Evolutionary conservation across 2,113 vertebrate species (phyloP).

Genomic region (Bubo bubo): DNA sequence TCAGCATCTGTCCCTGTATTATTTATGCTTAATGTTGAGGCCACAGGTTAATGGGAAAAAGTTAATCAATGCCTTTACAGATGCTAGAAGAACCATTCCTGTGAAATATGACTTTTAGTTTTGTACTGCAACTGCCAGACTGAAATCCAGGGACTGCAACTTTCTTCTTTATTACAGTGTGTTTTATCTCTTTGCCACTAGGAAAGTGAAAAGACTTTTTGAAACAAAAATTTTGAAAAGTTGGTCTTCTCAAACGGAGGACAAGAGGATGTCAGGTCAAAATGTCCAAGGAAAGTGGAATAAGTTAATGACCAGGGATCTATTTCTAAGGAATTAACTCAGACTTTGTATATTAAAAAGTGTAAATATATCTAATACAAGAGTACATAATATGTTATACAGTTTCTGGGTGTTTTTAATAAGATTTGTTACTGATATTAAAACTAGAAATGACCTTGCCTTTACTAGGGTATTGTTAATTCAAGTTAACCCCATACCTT

Average conservation of each 20-base stretch:
- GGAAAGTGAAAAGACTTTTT: neutral
- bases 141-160: neutral
- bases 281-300: neutral
- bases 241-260: neutral
- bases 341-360: neutral
- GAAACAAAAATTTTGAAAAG: neutral
- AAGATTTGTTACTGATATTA: neutral
- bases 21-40: neutral
- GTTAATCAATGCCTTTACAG: neutral
- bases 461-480: neutral
- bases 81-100: neutral
- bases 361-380: neutral
- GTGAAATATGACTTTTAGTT: neutral
- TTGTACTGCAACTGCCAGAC: neutral
- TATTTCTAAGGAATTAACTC: neutral
- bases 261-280: neutral
- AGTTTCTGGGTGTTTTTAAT: neutral
- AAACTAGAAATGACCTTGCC: neutral
- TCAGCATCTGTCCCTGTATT: neutral
- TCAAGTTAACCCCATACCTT: neutral
- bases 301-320: neutral
- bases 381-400: neutral
- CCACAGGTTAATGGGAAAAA: neutral
- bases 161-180: neutral
- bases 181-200: neutral